Conservation (phyloP, 2,888 invertebrate genomes). For the Theristus sp. region DNA sequence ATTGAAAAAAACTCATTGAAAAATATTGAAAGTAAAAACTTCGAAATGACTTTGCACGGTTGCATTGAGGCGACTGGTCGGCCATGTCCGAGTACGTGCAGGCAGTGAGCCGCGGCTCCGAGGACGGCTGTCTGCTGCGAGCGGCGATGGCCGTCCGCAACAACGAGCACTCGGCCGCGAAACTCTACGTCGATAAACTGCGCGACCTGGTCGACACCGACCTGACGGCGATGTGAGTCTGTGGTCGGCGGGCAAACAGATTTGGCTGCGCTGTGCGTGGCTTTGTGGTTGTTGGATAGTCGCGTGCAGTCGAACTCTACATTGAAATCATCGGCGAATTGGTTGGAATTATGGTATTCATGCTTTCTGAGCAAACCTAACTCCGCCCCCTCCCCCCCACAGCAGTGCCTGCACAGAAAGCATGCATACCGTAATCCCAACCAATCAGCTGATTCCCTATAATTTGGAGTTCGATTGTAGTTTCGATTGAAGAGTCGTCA, state of each 20-base stretch:
- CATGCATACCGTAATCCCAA: no score
- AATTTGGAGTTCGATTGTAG: no score
- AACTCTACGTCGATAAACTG: slow-evolving; percentile 35
- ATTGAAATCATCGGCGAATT: no score
- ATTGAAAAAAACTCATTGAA: not conserved
- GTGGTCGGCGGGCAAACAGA: not conserved
- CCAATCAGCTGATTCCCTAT: no score
- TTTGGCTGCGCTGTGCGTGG: not conserved
- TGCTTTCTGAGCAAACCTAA: no score
- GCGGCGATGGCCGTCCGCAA: slow-evolving; percentile 65
- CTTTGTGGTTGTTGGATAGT: not conserved
- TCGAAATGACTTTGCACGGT: no score
- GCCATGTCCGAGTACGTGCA: slow-evolving; percentile 76
- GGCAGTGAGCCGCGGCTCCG: slow-evolving; percentile 68
- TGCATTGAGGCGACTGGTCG: slow-evolving; percentile 73
- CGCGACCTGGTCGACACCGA: slow-evolving; percentile 85
- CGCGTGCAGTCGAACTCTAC: no score
- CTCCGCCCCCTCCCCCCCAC: no score
- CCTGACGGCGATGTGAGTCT: slow-evolving; percentile 59
- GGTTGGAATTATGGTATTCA: no score
- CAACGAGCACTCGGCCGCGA: not conserved
- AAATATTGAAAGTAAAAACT: no score
- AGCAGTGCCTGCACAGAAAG: no score
- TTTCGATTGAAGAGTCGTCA: no score
- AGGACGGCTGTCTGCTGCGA: slow-evolving; percentile 81